Evolutionary conservation across 2,113 vertebrate genomes (phyloP).

Genomic region (Actenoides hombroni): DNA sequence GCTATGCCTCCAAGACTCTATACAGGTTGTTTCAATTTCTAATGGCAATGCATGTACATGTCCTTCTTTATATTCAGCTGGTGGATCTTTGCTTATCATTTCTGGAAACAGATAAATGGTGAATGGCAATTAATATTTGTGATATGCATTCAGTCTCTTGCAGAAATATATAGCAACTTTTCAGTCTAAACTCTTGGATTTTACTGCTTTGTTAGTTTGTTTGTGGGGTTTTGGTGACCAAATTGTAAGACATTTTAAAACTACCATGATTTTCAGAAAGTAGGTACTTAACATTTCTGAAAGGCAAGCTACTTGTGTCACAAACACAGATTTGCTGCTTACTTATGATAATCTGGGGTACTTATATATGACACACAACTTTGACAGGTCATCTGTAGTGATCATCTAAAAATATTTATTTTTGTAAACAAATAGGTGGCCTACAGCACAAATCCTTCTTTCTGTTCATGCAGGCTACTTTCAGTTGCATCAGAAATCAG

Average conservation of each 20-base stretch:
- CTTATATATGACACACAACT: background rate
- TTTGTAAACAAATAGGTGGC: background rate
- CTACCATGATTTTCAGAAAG: background rate
- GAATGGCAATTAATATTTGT: background rate
- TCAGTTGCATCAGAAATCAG: background rate
- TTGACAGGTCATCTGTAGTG: background rate
- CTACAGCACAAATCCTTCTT: background rate
- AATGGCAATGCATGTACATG: background rate
- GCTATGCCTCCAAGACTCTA: background rate
- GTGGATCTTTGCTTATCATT: background rate
- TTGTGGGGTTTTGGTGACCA: rapidly evolving
- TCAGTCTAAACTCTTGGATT: background rate
- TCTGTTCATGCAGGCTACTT: background rate
- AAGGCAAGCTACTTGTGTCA: background rate
- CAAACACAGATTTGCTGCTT: background rate
- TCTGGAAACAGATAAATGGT: background rate
- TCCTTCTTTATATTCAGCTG: background rate
- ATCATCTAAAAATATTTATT: background rate
- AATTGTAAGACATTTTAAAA: background rate
- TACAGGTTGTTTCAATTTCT: background rate
- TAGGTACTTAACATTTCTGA: background rate
- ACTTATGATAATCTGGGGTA: background rate
- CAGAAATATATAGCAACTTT: background rate
- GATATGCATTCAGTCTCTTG: background rate
- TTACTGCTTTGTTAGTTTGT: background rate